phyloP scores from a whole-genome alignment of 2,888 invertebrate genomes.

The Empis livida region DNA sequence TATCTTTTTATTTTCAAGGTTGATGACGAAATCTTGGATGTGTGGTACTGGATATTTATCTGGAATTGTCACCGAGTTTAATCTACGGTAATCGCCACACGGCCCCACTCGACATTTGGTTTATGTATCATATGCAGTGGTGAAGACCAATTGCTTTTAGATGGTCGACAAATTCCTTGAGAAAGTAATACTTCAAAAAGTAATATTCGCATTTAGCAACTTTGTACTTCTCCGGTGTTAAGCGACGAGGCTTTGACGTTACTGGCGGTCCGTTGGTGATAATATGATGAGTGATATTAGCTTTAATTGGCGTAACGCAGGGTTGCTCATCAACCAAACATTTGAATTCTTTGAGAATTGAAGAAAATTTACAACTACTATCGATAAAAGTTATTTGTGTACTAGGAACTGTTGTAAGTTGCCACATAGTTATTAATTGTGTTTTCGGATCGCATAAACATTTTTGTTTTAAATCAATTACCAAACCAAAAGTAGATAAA shows the following conservation, averaged over 20 bases:
- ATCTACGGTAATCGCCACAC: background rate
- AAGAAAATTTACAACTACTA: background rate
- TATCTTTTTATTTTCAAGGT: background rate
- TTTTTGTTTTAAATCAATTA: background rate
- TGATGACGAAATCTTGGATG: slow-evolving; percentile 1
- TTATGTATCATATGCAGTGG: background rate
- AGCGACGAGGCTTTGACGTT: background rate
- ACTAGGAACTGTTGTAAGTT: background rate
- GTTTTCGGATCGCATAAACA: background rate
- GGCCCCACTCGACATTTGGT: background rate
- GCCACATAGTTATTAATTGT: background rate
- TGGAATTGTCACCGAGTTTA: background rate
- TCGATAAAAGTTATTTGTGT: background rate
- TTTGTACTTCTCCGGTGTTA: background rate
- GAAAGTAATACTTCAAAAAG: background rate
- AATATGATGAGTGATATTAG: background rate
- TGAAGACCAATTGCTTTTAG: background rate
- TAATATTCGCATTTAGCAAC: background rate
- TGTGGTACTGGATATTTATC: background rate
- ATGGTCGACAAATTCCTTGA: background rate
- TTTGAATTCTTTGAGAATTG: background rate
- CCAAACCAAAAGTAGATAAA: background rate
- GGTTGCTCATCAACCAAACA: no score
- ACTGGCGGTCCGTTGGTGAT: background rate
- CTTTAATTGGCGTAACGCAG: background rate